A percentile compares a stretch with the other conserved stretches of the same genome.
These are phyloP conservation scores for Corythoichthys haematopterus DNA, from an alignment of 2,113 vertebrate genomes.

Conservation along the genomic window DNA sequence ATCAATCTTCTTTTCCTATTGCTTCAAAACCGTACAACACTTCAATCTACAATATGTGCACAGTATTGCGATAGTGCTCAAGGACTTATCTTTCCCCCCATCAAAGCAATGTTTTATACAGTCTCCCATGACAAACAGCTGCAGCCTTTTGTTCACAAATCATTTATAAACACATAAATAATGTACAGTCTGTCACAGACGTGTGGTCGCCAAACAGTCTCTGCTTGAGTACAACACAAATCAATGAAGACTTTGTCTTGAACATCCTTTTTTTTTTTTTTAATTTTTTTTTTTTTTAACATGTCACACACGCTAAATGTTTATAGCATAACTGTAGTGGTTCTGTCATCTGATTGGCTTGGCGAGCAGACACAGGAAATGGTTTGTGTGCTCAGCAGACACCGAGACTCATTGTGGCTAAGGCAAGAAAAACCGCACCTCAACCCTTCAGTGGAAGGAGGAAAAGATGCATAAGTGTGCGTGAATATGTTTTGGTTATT, in stretches of 20 bases:
- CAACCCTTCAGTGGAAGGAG: conserved; percentile 49
- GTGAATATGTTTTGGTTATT: conserved; percentile 37
- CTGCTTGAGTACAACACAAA: conserved; percentile 2
- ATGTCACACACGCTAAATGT: conserved; percentile 29
- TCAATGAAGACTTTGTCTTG: conserved; percentile 48
- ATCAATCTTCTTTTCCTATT: conserved; percentile 15
- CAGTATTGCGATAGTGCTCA: conserved; percentile 16
- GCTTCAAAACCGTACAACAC: conserved; percentile 15
- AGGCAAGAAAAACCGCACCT: conserved; percentile 61
- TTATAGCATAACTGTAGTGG: conserved; percentile 28
- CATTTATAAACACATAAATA: conserved; percentile 35
- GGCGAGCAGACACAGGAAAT: conserved; percentile 65
- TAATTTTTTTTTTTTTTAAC: conserved; percentile 13
- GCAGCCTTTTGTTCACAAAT: conserved; percentile 20
- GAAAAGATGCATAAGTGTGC: conserved; percentile 38
- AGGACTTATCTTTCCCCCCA: conserved; percentile 27
- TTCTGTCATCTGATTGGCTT: conserved; percentile 54
- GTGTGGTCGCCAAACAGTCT: conserved; percentile 12
- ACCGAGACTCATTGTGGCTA: conserved; percentile 58
- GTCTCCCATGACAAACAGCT: conserved; percentile 22
- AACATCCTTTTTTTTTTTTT: not conserved
- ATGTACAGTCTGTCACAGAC: conserved; percentile 14
- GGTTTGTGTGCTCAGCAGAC: conserved; percentile 63
- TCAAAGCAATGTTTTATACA: conserved; percentile 28
- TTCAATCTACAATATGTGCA: conserved; percentile 23